phyloP scores from a whole-genome alignment of 1,140 invertebrate genomes.

The Drosophila subobscura region DNA sequence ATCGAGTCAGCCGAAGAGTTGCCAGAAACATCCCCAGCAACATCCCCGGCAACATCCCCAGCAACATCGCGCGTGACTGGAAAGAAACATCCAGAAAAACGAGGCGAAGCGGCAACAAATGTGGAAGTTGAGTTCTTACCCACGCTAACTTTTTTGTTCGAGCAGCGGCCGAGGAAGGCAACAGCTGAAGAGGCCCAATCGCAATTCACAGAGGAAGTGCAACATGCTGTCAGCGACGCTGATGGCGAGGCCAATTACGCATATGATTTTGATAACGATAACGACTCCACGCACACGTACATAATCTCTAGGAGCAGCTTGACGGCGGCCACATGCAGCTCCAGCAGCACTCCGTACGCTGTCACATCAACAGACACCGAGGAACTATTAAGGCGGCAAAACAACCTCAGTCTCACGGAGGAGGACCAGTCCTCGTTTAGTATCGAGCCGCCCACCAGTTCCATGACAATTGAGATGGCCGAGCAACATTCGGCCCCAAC shows the following conservation, averaged over 20 bases:
- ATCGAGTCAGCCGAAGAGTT: conserved; percentile 52
- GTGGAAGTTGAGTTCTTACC: conserved; percentile 75
- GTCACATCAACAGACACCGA: conserved; percentile 69
- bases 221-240: conserved; percentile 49
- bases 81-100: conserved; percentile 1
- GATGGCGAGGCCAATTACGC: conserved; percentile 30
- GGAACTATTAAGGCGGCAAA: conserved; percentile 67
- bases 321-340: conserved; percentile 35
- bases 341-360: conserved; percentile 65
- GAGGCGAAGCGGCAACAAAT: conserved; percentile 15
- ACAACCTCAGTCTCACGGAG: conserved; percentile 66
- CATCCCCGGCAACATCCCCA: conserved; percentile 6
- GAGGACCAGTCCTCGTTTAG: conserved; percentile 69
- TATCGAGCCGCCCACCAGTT: conserved; percentile 73
- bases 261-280: conserved; percentile 48
- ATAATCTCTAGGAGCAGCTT: conserved; percentile 72
- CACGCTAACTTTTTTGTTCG: conserved; percentile 68
- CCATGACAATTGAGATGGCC: conserved; percentile 77
- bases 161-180: conserved; percentile 25
- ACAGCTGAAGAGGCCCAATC: conserved; percentile 10
- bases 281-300: conserved; percentile 67
- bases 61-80: conserved; percentile 1
- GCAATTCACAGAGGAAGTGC: conserved; percentile 7
- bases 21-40: conserved; percentile 22
- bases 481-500: conserved; percentile 48